Evolutionary conservation across 2,888 invertebrate species (phyloP).

Genomic region (Lithophane socia): DNA sequence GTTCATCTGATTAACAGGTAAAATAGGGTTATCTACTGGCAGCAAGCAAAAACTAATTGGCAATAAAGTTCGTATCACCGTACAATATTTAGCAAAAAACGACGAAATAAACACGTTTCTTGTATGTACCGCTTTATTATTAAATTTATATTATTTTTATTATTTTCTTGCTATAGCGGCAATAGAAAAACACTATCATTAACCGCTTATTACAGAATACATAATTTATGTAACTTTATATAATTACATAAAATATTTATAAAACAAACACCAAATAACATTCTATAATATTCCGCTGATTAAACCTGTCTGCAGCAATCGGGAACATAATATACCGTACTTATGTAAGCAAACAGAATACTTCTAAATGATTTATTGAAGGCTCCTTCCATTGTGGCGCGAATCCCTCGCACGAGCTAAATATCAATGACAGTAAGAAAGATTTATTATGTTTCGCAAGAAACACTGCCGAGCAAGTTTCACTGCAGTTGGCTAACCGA

Average conservation of each 20-base stretch:
- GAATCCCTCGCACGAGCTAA: slow-evolving; percentile 83
- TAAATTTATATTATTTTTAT: no score
- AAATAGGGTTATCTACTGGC: background rate
- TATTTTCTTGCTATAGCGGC: no score
- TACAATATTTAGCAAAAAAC: no score
- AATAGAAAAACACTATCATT: no score
- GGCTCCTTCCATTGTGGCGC: slow-evolving; percentile 76
- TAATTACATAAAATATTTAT: slow-evolving; percentile 4
- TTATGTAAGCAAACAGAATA: slow-evolving; percentile 79
- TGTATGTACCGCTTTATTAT: no score
- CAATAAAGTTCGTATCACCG: background rate
- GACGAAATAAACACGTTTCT: no score
- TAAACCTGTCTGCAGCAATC: slow-evolving; percentile 61
- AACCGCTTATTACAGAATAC: no score
- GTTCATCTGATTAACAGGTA: background rate
- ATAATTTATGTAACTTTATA: background rate
- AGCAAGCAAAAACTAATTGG: background rate
- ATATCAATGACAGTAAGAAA: slow-evolving; percentile 88
- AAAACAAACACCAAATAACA: slow-evolving; percentile 22
- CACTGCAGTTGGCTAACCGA: slow-evolving; percentile 84
- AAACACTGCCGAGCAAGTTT: slow-evolving; percentile 80
- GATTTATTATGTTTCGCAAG: slow-evolving; percentile 87
- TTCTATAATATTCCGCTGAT: slow-evolving; percentile 51
- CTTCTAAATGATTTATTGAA: slow-evolving; percentile 85
- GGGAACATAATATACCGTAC: slow-evolving; percentile 63